Evolutionary conservation across 2,113 vertebrate genomes (phyloP), one percentile per base, ranked within the genome.

Genomic region (Apodemus speciosus): DNA sequence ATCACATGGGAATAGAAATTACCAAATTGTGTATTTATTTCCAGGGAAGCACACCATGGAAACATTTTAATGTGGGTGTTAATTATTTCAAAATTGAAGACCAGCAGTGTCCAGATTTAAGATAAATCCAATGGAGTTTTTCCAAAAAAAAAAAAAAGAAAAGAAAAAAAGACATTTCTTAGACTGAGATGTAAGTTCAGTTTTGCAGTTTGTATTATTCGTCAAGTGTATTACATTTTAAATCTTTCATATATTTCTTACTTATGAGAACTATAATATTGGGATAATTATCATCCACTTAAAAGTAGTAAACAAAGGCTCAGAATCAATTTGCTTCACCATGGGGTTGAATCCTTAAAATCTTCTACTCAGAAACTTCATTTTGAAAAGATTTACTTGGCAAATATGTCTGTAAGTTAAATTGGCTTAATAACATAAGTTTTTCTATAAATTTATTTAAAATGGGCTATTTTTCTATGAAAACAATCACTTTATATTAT

Each of bases 221-320:
- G 84, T 84, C 9, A 0, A 89, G 53, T 62, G 80, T 83, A 86
- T 93, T 94, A 91, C 53, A 86, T 10, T 92, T 96, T 96, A 91
- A 81, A 62, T 92, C 81, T 95, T 92, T 96, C 83, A 72, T 64
- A 84, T 89, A 92, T 87, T 95, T 97, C 84, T 91, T 94, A 71
- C 49, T 79, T 69, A 81, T n/a, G 62, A 95, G 91, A 91, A 92
- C 89, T 68, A 20, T 75, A 95, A 80, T 83, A 93, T 88, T 69
- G 40, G 51, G 77, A 96, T 92, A 96, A 91, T 76, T 86, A 56
- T 64, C 25, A 62, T 89, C 58, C 51, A 80, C 91, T 96, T 96
- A 88, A 92, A 92, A 88, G 51, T 69, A 32, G 3, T 80, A 90
- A 94, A 93, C 62, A 92, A 93, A 92, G 38, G 85, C 71, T 92